phyloP scores from a whole-genome alignment of 2,888 invertebrate genomes.

The Nephrotoma appendiculata region DNA sequence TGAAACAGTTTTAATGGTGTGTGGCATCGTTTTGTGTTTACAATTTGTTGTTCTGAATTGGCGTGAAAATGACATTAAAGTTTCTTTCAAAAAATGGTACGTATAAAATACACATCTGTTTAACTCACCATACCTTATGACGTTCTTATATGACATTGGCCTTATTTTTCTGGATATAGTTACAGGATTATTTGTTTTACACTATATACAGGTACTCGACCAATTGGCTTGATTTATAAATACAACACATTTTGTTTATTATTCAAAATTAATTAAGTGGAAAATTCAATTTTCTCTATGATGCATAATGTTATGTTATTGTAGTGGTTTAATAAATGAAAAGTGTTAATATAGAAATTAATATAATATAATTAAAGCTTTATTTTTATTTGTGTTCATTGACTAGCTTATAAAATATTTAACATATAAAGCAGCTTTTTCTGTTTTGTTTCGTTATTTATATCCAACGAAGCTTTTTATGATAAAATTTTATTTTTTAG shows the following conservation, averaged over 20 bases:
- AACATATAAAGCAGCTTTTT: neutral
- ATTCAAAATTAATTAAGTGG: neutral
- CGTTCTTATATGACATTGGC: neutral
- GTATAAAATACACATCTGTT: neutral
- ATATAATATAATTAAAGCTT: neutral
- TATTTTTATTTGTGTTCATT: neutral
- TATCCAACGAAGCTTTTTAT: neutral
- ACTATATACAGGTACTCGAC: neutral
- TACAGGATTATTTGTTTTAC: neutral
- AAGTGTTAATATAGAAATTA: neutral
- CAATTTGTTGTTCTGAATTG: neutral
- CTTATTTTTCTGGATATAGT: neutral
- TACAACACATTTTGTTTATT: neutral
- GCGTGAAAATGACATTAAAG: neutral
- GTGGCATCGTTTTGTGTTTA: neutral
- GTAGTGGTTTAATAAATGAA: neutral
- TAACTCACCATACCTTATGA: too few relatives aligned
- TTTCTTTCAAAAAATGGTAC: neutral
- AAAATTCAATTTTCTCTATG: neutral
- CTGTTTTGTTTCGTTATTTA: neutral
- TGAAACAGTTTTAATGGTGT: neutral
- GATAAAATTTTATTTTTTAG: neutral
- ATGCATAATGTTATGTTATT: neutral
- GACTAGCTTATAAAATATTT: neutral
- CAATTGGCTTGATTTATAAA: neutral